phyloP scores from a whole-genome alignment of 1,140 invertebrate species.

The Hyles euphorbiae region DNA sequence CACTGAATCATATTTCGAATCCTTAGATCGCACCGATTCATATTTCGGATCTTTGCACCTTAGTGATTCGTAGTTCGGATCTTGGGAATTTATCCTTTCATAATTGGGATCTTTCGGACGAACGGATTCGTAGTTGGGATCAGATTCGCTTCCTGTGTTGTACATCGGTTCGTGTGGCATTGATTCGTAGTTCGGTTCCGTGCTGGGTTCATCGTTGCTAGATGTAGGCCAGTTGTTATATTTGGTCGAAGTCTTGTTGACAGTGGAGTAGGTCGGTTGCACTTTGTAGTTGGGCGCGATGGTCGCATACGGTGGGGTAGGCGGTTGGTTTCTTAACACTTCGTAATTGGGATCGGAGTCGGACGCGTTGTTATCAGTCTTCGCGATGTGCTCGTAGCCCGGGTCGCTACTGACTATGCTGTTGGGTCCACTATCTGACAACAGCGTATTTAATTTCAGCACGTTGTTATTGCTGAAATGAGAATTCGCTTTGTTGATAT shows the following conservation, averaged over 20 bases:
- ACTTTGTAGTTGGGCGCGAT: constrained; percentile 62
- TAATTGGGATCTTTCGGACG: constrained; percentile 73
- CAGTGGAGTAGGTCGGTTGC: constrained; percentile 74
- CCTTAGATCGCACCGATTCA: constrained; percentile 78
- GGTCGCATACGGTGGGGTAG: constrained; percentile 69
- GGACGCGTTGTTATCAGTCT: constrained; percentile 74
- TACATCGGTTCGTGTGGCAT: constrained; percentile 80
- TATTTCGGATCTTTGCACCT: constrained; percentile 80
- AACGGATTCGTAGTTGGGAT: constrained; percentile 84
- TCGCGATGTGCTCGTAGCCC: constrained; percentile 78
- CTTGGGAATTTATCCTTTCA: constrained; percentile 50
- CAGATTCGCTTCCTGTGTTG: constrained; percentile 81
- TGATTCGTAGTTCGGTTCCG: constrained; percentile 81
- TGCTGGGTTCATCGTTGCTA: constrained; percentile 56
- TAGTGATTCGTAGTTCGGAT: constrained; percentile 65
- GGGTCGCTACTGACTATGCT: constrained; percentile 78
- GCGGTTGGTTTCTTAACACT: constrained; percentile 76
- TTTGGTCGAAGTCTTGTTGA: constrained; percentile 71
- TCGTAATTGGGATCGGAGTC: constrained; percentile 84
- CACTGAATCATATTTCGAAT: constrained; percentile 68
- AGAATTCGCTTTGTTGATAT: constrained; percentile 46
- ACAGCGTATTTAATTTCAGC: constrained; percentile 50
- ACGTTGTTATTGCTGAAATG: constrained; percentile 50
- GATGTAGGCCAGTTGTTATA: constrained; percentile 57
- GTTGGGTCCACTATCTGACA: constrained; percentile 74